Evolutionary conservation across 2,888 invertebrate genomes (phyloP), one percentile per base, ranked within the genome.

Genomic region (Phorcus lineatus): DNA sequence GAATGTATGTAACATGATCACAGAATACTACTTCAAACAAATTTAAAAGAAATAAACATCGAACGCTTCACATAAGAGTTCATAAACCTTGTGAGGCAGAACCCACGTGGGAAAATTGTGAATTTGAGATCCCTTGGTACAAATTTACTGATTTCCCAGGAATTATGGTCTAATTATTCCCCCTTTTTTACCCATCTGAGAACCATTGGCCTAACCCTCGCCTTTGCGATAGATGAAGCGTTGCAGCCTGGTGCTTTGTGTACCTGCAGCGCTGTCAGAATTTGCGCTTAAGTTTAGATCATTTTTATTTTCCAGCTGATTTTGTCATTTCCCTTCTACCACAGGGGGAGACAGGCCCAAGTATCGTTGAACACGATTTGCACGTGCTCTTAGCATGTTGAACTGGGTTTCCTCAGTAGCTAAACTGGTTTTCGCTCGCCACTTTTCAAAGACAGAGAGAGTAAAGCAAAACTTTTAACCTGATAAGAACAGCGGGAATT

Each of bases 231-330:
- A 70, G 19, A 40, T 36, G 70, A 36, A 70, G 36, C 40, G 70
- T 36, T 40, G 19, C 40, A n/a, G 19, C 31, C 19, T 40, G 31
- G 4, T 17, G 70, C 17, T 47, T 47, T 47, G 47, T 47, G 70
- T 70, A 70, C 70, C 70, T 70, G 70, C 40, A 11, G 47, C 47
- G 47, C 47, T 9, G 47, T 47, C 47, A 47, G 47, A 47, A 47
- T 47, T 47, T 47, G 47, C 47, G 47, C 47, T 47, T 47, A 47
- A 47, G 11, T 70, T 70, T 70, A 70, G 70, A 70, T 70, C 70
- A 70, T 70, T 70, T 62, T 70, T 70, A 70, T 70, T 70, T 70
- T 24, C 70, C 70, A 70, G 31, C 28, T 70, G 70, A 70, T 36
- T 70, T 70, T 70, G 70, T 70, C 70, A 70, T 70, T 70, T 70